Percentiles rank a stretch among this genome's conserved stretches.
These are phyloP conservation scores for Pipistrellus pygmaeus DNA, from an alignment of 2,797 vertebrate genomes.

Conservation along the genomic window DNA sequence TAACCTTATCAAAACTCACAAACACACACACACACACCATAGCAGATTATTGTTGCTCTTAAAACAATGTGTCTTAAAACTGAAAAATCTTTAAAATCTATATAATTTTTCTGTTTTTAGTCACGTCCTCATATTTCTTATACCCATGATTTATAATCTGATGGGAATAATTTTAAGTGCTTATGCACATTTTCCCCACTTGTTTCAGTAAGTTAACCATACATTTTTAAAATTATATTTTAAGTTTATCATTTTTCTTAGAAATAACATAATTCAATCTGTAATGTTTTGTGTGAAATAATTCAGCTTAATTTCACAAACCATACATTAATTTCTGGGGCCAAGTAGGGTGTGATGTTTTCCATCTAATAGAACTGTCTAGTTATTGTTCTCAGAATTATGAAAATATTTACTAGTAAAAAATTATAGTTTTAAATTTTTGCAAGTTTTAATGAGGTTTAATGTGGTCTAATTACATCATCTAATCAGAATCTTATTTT, in stretches of 20 bases:
- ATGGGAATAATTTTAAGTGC: neutral
- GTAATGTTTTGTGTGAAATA: neutral
- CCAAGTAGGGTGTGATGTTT: neutral
- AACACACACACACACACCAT: neutral
- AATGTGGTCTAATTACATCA: neutral
- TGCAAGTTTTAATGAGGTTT: neutral
- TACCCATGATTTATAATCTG: neutral
- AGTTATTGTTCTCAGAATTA: neutral
- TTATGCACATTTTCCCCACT: neutral
- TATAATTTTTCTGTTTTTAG: neutral
- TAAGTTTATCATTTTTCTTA: neutral
- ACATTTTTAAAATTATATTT: slow-evolving; percentile 30
- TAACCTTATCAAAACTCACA: slow-evolving; percentile 31
- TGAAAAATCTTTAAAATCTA: neutral
- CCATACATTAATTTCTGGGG: neutral
- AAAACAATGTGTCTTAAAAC: neutral
- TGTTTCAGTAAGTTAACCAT: neutral
- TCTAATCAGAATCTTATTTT: slow-evolving; percentile 5
- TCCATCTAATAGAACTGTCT: neutral
- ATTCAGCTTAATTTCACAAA: neutral
- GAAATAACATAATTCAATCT: slow-evolving; percentile 10
- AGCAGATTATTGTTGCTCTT: neutral
- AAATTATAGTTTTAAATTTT: neutral
- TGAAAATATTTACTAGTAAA: slow-evolving; percentile 8
- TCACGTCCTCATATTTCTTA: neutral